Conservation (phyloP, 2,888 invertebrate genomes). For the Nomada flava region DNA sequence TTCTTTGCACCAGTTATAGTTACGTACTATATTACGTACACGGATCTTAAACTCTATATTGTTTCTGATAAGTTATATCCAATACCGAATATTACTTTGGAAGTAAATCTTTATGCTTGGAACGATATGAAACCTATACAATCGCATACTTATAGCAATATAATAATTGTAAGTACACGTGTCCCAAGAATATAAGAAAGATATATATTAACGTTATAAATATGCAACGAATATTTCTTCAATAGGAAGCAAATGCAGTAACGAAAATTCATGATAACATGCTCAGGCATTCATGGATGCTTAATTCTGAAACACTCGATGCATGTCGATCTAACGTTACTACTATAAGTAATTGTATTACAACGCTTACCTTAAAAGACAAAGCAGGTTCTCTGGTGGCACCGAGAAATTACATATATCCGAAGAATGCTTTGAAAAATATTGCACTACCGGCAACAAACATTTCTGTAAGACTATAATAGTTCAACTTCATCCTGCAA, state of each 20-base stretch:
- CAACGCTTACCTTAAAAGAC: conserved; percentile 85
- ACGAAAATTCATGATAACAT: conserved; percentile 75
- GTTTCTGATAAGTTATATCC: conserved; percentile 87
- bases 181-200: conserved; percentile 52
- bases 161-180: conserved; percentile 74
- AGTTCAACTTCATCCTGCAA: conserved; percentile 15
- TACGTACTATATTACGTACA: conserved; percentile 85
- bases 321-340: conserved; percentile 64
- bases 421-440: conserved; percentile 85
- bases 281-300: conserved; percentile 76
- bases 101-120: conserved; percentile 87
- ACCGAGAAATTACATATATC: conserved; percentile 89
- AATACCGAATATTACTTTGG: conserved; percentile 84
- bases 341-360: conserved; percentile 83
- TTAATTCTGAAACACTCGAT: conserved; percentile 74
- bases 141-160: conserved; percentile 47
- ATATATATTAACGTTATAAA: conserved; percentile 7
- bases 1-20: conserved; percentile 93
- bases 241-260: conserved; percentile 77
- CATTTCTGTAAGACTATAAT: conserved; percentile 85
- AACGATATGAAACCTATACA: conserved; percentile 83
- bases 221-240: conserved; percentile 43
- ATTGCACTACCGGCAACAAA: conserved; percentile 85
- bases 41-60: conserved; percentile 87
- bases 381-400: conserved; percentile 83